These are phyloP conservation scores for Odocoileus virginianus DNA, from an alignment of 2,113 vertebrate genomes.

Conservation along the genomic window DNA sequence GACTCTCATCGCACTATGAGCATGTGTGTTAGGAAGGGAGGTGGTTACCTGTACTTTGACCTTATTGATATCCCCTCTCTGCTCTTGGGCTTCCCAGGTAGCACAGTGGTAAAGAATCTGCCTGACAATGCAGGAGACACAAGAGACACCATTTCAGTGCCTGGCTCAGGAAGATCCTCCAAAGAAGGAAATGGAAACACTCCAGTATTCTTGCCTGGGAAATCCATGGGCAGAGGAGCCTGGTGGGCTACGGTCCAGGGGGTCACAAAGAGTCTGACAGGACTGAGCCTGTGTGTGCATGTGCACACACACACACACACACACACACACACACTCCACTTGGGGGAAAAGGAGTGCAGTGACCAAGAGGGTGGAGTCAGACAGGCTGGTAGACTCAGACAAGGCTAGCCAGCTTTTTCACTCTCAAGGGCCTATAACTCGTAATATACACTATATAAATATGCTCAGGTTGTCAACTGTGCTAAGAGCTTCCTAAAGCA, in stretches of 20 bases:
- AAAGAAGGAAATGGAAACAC: background rate
- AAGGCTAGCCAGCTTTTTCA: background rate
- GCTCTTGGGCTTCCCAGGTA: background rate
- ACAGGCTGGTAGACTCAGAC: background rate
- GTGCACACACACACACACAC: background rate
- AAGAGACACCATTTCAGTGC: background rate
- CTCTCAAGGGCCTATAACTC: background rate
- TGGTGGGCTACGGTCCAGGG: background rate
- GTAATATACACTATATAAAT: background rate
- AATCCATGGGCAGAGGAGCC: background rate
- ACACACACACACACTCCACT: background rate
- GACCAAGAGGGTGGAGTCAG: background rate
- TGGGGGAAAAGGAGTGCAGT: background rate
- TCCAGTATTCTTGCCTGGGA: background rate
- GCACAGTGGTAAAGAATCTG: background rate
- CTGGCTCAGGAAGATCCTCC: background rate
- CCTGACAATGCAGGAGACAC: background rate
- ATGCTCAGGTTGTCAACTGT: fast-evolving
- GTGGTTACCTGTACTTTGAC: background rate
- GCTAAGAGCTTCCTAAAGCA: background rate
- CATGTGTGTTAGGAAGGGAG: fast-evolving
- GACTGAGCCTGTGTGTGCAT: background rate
- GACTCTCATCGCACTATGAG: background rate
- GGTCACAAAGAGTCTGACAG: background rate
- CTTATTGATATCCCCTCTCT: background rate